A percentile compares a stretch with the other conserved stretches of the same genome.
Evolutionary conservation across 2,888 invertebrate species (phyloP).

Genomic region (Pilophorus perplexus): DNA sequence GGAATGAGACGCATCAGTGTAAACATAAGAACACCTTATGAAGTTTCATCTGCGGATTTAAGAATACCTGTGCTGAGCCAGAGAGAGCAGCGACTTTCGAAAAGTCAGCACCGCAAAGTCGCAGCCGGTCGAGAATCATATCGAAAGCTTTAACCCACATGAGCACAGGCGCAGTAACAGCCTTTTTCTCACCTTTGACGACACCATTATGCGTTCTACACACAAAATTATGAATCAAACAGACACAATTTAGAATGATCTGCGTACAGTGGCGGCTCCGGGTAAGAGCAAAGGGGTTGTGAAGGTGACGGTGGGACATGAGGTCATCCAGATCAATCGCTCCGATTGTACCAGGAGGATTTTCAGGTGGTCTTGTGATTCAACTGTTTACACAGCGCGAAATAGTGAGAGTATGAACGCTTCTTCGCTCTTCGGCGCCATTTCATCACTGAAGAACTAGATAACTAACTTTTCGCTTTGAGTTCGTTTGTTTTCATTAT

Average conservation of each 20-base stretch:
- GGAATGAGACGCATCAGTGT: slow-evolving; percentile 45
- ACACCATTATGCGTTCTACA: slow-evolving; percentile 64
- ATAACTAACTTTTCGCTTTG: too few species aligned
- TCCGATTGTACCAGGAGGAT: too few species aligned
- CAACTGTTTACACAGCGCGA: too few species aligned
- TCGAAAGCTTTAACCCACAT: slow-evolving; percentile 97
- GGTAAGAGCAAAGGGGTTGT: background rate
- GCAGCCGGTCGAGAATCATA: slow-evolving; percentile 79
- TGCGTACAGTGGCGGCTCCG: too few species aligned
- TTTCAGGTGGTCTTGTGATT: too few species aligned
- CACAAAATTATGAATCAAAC: slow-evolving; percentile 9
- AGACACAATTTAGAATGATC: background rate
- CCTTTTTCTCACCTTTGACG: slow-evolving; percentile 56
- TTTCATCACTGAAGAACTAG: too few species aligned
- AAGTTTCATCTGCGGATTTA: too few species aligned
- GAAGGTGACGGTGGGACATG: background rate
- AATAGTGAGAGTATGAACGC: too few species aligned
- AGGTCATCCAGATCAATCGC: background rate
- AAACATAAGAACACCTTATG: too few species aligned
- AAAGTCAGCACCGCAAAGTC: slow-evolving; percentile 79
- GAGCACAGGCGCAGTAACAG: slow-evolving; percentile 76
- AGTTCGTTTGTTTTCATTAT: too few species aligned
- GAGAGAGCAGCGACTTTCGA: slow-evolving; percentile 78
- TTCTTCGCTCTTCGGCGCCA: too few species aligned
- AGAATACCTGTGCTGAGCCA: slow-evolving; percentile 84